Evolutionary conservation across 1,140 invertebrate genomes (phyloP), one percentile per base, ranked within the genome.

Genomic region (Dreissena polymorpha): DNA sequence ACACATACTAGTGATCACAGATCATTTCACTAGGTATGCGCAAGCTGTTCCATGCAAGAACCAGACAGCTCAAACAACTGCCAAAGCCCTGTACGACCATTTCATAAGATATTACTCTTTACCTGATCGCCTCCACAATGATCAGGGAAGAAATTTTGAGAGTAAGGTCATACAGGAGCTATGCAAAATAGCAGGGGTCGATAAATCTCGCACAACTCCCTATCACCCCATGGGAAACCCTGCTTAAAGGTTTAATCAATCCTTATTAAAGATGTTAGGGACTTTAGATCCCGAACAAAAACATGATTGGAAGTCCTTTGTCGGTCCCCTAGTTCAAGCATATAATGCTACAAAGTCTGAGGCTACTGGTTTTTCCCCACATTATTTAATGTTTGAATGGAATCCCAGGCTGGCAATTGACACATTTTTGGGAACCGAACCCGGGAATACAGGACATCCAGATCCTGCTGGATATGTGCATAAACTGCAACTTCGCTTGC

Each of bases 141-240:
- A 86, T 39, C 82, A 74, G 53, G 75, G 82, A 23, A 64, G 55
- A 3, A 79, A 75, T 55, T 84, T 87, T 64, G 75, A 76, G 49
- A 50, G 53, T 16, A 65, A 86, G 21, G 39, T 86, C 21, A 81
- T 86, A 23, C 76, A 77, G 49, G 77, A 85, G 27, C 50, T 86
- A 21, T 85, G 83, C 53, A 49, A 70, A 39, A 18, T 86, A 18
- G 65, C 64, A 64, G 76, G 76, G 29, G 71, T 83, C 18, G 39
- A 83, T 64, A 85, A 86, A 21, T 69, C 50, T n/a, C n/a, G 86
- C 14, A 87, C 86, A 0, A 86, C 74, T 3, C 81, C 86, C 5
- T 87, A 84, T 29, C 75, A 87, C 51, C 71, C 76, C 5, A 16
- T 25, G 21, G 75, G 64, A 0, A 87, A 86, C 51, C 14, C 2